Evolutionary conservation across 1,140 invertebrate species (phyloP).

Genomic region (Stegodyphus dumicola): DNA sequence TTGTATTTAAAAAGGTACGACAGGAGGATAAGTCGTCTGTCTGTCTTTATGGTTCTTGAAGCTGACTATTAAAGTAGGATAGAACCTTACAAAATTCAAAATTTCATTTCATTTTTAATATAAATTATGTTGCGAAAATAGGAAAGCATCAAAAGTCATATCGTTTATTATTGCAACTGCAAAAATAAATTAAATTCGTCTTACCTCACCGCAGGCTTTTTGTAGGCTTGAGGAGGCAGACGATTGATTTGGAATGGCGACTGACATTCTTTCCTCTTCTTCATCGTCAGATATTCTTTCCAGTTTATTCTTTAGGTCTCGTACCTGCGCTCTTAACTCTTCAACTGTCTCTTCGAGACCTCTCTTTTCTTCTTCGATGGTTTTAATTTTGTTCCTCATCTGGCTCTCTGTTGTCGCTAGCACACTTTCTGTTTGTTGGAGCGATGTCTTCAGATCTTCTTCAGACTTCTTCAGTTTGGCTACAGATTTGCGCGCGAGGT

Average conservation of each 20-base stretch:
- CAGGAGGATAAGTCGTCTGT: too few relatives aligned
- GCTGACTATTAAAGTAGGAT: background rate
- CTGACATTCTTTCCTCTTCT: constrained; percentile 14
- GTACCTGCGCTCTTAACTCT: constrained; percentile 54
- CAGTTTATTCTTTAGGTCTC: constrained; percentile 31
- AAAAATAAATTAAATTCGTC: too few relatives aligned
- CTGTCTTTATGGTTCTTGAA: background rate
- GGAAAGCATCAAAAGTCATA: too few relatives aligned
- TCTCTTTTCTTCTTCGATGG: constrained; percentile 58
- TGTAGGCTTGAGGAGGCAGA: background rate
- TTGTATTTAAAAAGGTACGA: too few relatives aligned
- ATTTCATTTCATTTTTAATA: too few relatives aligned
- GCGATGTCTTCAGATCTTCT: constrained; percentile 62
- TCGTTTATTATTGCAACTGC: too few relatives aligned
- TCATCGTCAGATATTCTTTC: constrained; percentile 41
- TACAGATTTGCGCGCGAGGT: constrained; percentile 65
- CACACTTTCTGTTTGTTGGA: constrained; percentile 63
- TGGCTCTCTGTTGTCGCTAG: constrained; percentile 60
- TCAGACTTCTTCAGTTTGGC: constrained; percentile 67
- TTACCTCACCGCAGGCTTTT: too few relatives aligned
- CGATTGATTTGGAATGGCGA: constrained; percentile 1
- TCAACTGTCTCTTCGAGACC: constrained; percentile 54
- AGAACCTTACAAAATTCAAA: constrained; percentile 16
- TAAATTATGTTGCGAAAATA: too few relatives aligned
- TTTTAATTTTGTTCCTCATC: constrained; percentile 36